Evolutionary conservation across 2,113 vertebrate genomes (phyloP), one percentile per base, ranked within the genome.

Genomic region (Paramormyrops kingsleyae): DNA sequence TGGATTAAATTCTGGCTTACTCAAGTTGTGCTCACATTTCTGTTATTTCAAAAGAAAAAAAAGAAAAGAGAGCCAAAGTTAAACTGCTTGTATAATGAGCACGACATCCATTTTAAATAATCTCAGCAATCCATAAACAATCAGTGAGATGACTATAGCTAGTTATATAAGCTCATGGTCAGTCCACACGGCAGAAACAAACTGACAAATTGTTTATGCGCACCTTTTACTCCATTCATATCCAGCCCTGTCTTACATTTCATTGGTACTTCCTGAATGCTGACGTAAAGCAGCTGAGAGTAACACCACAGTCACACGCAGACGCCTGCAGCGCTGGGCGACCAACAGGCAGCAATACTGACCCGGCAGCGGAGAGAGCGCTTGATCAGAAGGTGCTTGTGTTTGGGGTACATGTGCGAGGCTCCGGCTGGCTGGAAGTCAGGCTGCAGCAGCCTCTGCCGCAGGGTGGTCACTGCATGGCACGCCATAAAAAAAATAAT

Each of bases 1-100:
- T 50, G 99, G 99, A 93, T 99, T 99, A 94, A 99, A 99, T 93
- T 99, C 98, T 13, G 99, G 99, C 92, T 99, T 99, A 96, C 98
- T 99, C 95, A 99, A 94, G 94, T 99, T 99, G 95, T 99, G 99
- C 93, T 99, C 99, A 93, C 99, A 99, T 97, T 98, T 99, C 99
- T 99, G 94, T 44, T 80, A 80, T 35, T 39, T 39, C 89, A 91
- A 90, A 24, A 92, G 91, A 83, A 84, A 21, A 21, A 52, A 12
- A 83, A 42, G 2, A 44, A 21, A 9, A 19, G 19, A 53, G 52
- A 9, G 19, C 35, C 47, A 2, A 50, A 35, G 49, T 31, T 88
- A 88, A n/a, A n/a, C 17, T 3, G 1, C 9, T n/a, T 84, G 44
- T 83, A 15, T 39, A 44, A 21, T 83, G 17, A 4, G 42, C 80